Conservation (phyloP, 1,140 invertebrate genomes). For the Anastatus disparis region DNA sequence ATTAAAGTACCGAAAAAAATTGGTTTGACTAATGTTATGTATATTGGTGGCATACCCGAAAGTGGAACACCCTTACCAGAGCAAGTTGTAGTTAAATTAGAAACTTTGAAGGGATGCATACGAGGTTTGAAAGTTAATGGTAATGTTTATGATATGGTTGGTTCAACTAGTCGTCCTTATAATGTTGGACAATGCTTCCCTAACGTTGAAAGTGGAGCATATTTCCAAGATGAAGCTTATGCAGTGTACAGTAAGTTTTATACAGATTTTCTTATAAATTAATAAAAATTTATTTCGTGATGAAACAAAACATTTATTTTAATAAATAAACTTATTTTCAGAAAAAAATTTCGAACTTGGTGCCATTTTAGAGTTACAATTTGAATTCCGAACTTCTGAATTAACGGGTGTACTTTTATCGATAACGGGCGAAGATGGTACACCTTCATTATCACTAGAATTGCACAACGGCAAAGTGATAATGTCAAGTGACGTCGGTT, state of each 20-base stretch:
- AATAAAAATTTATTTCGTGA: no score
- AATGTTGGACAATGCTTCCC: constrained; percentile 89
- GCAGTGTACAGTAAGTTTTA: constrained; percentile 80
- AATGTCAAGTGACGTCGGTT: constrained; percentile 76
- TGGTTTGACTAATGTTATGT: constrained; percentile 77
- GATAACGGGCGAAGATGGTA: constrained; percentile 72
- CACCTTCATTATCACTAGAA: constrained; percentile 80
- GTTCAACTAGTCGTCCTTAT: constrained; percentile 73
- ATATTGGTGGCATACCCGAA: constrained; percentile 81
- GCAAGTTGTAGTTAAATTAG: constrained; percentile 72
- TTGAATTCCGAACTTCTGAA: constrained; percentile 88
- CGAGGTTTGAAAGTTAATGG: constrained; percentile 80
- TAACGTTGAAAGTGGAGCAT: constrained; percentile 85
- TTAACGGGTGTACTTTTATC: constrained; percentile 83
- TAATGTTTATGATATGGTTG: constrained; percentile 78
- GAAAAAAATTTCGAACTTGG: constrained; percentile 37
- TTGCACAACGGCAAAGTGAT: constrained; percentile 81
- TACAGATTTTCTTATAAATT: background rate
- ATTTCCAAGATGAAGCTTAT: constrained; percentile 85
- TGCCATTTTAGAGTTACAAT: constrained; percentile 64
- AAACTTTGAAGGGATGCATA: constrained; percentile 86
- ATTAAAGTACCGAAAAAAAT: constrained; percentile 77
- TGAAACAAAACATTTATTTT: no score
- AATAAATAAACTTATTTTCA: constrained; percentile 51
- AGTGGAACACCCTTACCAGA: constrained; percentile 67